phyloP scores from a whole-genome alignment of 1,140 invertebrate genomes.

The Dendroctonus ponderosae region DNA sequence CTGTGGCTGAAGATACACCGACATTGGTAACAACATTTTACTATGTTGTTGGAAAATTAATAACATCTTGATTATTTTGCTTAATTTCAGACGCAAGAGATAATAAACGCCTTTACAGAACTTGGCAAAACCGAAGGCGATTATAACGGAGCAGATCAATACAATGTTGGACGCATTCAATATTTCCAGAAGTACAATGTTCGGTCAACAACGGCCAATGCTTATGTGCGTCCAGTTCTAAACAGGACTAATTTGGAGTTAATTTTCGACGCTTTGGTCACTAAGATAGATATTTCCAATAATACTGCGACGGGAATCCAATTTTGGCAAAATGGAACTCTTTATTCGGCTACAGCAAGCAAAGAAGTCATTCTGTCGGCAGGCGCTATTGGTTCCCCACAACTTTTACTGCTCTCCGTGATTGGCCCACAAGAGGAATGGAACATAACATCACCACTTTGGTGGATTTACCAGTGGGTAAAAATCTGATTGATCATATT shows the following conservation, averaged over 20 bases:
- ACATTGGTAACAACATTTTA: neutral
- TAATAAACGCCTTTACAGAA: conserved; percentile 68
- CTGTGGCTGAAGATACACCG: conserved; percentile 3
- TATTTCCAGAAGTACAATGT: conserved; percentile 62
- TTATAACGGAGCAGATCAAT: conserved; percentile 85
- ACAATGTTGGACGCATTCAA: conserved; percentile 57
- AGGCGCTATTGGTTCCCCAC: conserved; percentile 84
- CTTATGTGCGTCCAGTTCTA: conserved; percentile 79
- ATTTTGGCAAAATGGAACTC: conserved; percentile 54
- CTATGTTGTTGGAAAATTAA: conserved; percentile 34
- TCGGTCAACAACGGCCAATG: conserved; percentile 84
- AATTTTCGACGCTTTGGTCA: conserved; percentile 77
- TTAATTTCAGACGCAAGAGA: neutral
- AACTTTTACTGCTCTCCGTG: conserved; percentile 78
- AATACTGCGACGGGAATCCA: conserved; percentile 65
- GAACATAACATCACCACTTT: conserved; percentile 50
- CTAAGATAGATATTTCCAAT: conserved; percentile 76
- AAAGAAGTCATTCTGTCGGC: conserved; percentile 71
- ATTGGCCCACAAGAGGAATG: conserved; percentile 67
- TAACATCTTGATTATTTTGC: neutral
- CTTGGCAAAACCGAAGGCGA: conserved; percentile 70
- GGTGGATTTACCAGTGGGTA: conserved; percentile 55
- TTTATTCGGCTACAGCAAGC: conserved; percentile 54
- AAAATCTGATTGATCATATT: conserved; percentile 57
- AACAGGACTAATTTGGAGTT: conserved; percentile 81